Evolutionary conservation across 2,888 invertebrate species (phyloP), one percentile per base, ranked within the genome.

Genomic region (Drosophila villosipedis): DNA sequence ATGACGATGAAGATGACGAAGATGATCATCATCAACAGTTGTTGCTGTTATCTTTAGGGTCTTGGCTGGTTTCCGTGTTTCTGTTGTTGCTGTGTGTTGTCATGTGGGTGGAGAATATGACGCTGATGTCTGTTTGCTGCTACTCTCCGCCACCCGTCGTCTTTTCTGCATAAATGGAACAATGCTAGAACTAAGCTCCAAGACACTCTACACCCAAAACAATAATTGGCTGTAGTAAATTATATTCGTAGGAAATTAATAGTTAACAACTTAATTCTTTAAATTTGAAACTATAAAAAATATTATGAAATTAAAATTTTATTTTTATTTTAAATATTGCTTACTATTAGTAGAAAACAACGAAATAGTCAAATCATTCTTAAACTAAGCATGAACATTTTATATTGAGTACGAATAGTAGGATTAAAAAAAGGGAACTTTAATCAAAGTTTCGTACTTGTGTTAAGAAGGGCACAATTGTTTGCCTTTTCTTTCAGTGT

Each of bases 81-180:
- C 31, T 58, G 41, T 58, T 58, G 54, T 64, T 53, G 30, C 58
- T 71, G 62, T 55, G 64, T 70, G 64, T 58, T 76, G 76, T 79
- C 78, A 76, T 76, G 88, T 88, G 87, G 88, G 88, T 82, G 88
- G 84, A 78, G 87, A 88, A 85, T 88, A 83, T 90, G 86, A 88
- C 74, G 88, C 83, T 75, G 77, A 78, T 80, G 79, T 67, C 73
- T 73, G 73, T 61, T 58, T 57, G 54, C 9, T 19, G 22, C 33
- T 43, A 52, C 33, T 12, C 39, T 25, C n/a, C 55, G 19, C 19
- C 4, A 7, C 9, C 25, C 25, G 7, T 43, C 43, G 43, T n/a
- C 14, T 59, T 62, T 65, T 61, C 68, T 80, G 80, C 82, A 84
- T 87, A 82, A 85, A 78, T 78, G 82, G 77, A 84, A 84, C 87